Conservation (phyloP, 2,888 invertebrate species). For the Plebejus argus region DNA sequence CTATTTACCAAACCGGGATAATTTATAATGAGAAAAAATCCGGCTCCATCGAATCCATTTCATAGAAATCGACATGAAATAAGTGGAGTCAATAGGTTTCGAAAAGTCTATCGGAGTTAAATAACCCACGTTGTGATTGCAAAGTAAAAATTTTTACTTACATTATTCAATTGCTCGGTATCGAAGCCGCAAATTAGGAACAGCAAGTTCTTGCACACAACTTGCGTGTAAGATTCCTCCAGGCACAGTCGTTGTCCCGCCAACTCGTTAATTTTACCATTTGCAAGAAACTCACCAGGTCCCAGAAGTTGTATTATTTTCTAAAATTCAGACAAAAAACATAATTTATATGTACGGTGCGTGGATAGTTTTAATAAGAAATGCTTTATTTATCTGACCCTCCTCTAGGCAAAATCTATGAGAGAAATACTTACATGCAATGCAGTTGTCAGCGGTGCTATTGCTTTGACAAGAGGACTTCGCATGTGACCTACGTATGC, state of each 20-base stretch:
- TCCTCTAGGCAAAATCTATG: neutral
- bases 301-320: conserved; percentile 64
- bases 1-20: too few relatives aligned
- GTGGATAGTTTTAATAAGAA: neutral
- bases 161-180: conserved; percentile 74
- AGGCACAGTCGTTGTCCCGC: conserved; percentile 73
- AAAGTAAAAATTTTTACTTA: conserved; percentile 49
- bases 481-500: conserved; percentile 73
- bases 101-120: too few relatives aligned
- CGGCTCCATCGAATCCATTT: too few relatives aligned
- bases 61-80: too few relatives aligned
- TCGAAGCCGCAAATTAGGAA: conserved; percentile 83
- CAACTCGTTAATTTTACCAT: conserved; percentile 69
- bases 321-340: conserved; percentile 48
- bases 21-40: too few relatives aligned
- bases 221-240: conserved; percentile 72
- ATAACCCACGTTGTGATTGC: too few relatives aligned
- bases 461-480: conserved; percentile 72
- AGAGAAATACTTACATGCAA: conserved; percentile 67
- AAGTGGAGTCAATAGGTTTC: too few relatives aligned
- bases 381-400: neutral
- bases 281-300: conserved; percentile 81
- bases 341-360: neutral
- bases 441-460: conserved; percentile 69
- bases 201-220: conserved; percentile 81